Evolutionary conservation across 1,140 invertebrate species (phyloP), one percentile per base, ranked within the genome.

Genomic region (Anthonomus grandis): DNA sequence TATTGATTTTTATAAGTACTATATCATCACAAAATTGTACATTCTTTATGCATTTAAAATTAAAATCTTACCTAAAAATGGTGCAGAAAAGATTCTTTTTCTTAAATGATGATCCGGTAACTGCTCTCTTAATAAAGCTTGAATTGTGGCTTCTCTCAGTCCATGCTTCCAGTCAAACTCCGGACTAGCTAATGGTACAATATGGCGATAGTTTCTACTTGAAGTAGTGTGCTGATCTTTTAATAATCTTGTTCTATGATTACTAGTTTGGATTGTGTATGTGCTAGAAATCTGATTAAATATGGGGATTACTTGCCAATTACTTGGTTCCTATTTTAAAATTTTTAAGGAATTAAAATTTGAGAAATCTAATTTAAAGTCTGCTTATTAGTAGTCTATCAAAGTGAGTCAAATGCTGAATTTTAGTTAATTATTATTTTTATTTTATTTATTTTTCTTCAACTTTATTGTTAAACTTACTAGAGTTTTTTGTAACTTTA

Each of bases 61-160:
- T 41, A 17, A 1, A 41, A 41, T 41, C 2, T 75, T 65, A 50
- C 74, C 75, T 31, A 78, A 68, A 58, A 83, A 79, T 0, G 79
- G 78, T 2, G 81, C 79, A 15, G 66, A 68, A 65, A 76, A 74
- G 18, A 81, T 72, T 61, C 76, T 75, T 37, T 78, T 71, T 69
- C 77, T 77, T 24, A 81, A 67, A 42, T 78, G 72, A 46, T 74
- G 71, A 59, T 79, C 76, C 44, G 71, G 71, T 34, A 75, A 65
- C 10, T 76, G 71, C 18, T 79, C 76, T n/a, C 77, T 73, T 3
- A 76, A 53, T 1, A 77, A 73, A 2, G 74, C 72, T 17, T 72
- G 73, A 27, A 74, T 64, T 2, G 62, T 64, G 0, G 70, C 64
- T 65, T 70, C 54, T 66, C 74, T 27, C 61, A 67, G 59, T 61